Conservation (phyloP, 2,888 invertebrate genomes). For the Noctua comes region DNA sequence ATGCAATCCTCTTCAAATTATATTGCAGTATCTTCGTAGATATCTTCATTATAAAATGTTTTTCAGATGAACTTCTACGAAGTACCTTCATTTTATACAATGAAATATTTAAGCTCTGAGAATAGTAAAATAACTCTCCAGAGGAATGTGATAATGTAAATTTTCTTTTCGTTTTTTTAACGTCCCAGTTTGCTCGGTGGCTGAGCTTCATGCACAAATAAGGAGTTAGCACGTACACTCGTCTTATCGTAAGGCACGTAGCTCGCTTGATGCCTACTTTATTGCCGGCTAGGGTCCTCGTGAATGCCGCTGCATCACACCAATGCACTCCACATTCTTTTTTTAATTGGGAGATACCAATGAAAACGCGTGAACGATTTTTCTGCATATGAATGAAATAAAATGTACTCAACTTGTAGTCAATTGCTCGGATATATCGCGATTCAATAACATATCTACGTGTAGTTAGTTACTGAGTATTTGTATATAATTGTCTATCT, state of each 20-base stretch:
- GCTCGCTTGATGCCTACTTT: constrained; percentile 83
- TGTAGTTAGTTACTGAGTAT: constrained; percentile 15
- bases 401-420: constrained; percentile 7
- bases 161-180: constrained; percentile 74
- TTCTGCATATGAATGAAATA: constrained; percentile 36
- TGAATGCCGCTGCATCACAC: constrained; percentile 73
- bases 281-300: constrained; percentile 78
- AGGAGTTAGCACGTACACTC: constrained; percentile 80
- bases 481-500: constrained; percentile 52
- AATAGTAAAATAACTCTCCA: constrained; percentile 72
- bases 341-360: constrained; percentile 72
- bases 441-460: constrained; percentile 5
- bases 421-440: constrained; percentile 9
- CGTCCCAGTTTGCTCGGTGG: constrained; percentile 73
- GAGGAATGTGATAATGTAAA: constrained; percentile 79
- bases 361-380: constrained; percentile 61
- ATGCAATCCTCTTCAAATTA: constrained; percentile 51
- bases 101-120: constrained; percentile 67
- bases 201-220: constrained; percentile 73
- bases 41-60: constrained; percentile 49
- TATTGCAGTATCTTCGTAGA: constrained; percentile 40
- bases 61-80: constrained; percentile 54
- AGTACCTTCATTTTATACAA: constrained; percentile 58
- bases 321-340: constrained; percentile 75
- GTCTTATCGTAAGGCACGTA: constrained; percentile 82